phyloP scores from a whole-genome alignment of 2,797 vertebrate genomes.

The Cirrhinus mrigala region DNA sequence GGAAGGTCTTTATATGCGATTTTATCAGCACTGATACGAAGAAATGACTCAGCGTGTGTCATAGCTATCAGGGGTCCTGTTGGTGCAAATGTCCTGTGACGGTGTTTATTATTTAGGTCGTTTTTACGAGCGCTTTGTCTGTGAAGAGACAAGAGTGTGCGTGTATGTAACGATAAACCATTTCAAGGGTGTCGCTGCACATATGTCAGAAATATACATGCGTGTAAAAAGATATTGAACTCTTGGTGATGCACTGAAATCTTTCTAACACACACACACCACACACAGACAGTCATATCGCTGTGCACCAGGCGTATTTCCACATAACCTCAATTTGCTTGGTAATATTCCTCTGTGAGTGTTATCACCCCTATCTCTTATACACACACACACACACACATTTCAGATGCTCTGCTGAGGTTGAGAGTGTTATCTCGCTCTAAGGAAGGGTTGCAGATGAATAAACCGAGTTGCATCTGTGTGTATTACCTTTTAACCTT shows the following conservation, averaged over 20 bases:
- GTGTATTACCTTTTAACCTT: constrained; percentile 46
- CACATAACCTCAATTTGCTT: constrained; percentile 53
- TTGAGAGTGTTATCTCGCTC: constrained; percentile 41
- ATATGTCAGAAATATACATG: constrained; percentile 40
- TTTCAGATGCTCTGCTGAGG: constrained; percentile 30
- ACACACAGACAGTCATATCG: constrained; percentile 32
- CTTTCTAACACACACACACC: constrained; percentile 2
- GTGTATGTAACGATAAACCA: background rate
- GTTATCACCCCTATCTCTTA: constrained; percentile 46
- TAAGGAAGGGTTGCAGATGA: constrained; percentile 49
- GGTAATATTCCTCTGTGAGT: constrained; percentile 43
- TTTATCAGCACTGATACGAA: constrained; percentile 6
- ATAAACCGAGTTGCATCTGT: constrained; percentile 34
- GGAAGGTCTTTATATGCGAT: background rate
- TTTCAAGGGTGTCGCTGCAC: constrained; percentile 20
- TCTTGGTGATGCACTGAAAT: background rate
- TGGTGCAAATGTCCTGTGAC: constrained; percentile 38
- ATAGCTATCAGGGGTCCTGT: constrained; percentile 9
- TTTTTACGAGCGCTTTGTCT: background rate
- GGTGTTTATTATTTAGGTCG: background rate
- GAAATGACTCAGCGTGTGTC: constrained; percentile 7
- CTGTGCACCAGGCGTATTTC: constrained; percentile 39
- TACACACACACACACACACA: constrained; percentile 25
- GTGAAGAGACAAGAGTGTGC: background rate
- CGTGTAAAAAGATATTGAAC: constrained; percentile 20